Percentiles rank a stretch among this genome's conserved stretches.
Conservation (phyloP, 2,113 vertebrate species). For the Crotalus viridis region DNA sequence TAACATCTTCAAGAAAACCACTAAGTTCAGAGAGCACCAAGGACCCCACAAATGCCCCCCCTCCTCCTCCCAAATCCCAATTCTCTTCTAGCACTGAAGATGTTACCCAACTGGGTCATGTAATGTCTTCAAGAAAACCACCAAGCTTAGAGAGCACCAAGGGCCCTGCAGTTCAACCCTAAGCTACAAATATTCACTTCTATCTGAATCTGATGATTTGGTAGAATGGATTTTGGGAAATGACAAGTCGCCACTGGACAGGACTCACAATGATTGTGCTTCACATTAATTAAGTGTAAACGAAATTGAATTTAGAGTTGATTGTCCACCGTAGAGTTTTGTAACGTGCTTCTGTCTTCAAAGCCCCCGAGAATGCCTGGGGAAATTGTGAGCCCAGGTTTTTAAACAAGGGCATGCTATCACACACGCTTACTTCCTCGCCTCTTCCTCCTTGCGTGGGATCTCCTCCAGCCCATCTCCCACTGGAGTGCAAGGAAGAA, state of each 20-base stretch:
- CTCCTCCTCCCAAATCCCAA: too few species aligned
- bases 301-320: background rate
- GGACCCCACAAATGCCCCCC: too few species aligned
- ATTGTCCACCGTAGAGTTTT: background rate
- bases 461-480: conserved; percentile 6
- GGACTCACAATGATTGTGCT: background rate
- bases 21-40: too few species aligned
- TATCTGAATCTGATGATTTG: background rate
- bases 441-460: conserved; percentile 12
- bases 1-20: too few species aligned
- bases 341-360: background rate
- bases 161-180: too few species aligned
- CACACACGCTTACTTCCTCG: background rate
- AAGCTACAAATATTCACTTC: too few species aligned
- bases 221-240: background rate
- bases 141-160: too few species aligned
- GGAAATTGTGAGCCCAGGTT: background rate
- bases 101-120: too few species aligned
- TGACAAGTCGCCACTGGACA: background rate
- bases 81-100: too few species aligned
- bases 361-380: background rate
- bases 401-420: background rate
- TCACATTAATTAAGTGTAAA: background rate
- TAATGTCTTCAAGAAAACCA: too few species aligned
- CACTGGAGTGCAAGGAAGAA: background rate